Evolutionary conservation across 1,140 invertebrate species (phyloP).

Genomic region (Arion vulgaris): DNA sequence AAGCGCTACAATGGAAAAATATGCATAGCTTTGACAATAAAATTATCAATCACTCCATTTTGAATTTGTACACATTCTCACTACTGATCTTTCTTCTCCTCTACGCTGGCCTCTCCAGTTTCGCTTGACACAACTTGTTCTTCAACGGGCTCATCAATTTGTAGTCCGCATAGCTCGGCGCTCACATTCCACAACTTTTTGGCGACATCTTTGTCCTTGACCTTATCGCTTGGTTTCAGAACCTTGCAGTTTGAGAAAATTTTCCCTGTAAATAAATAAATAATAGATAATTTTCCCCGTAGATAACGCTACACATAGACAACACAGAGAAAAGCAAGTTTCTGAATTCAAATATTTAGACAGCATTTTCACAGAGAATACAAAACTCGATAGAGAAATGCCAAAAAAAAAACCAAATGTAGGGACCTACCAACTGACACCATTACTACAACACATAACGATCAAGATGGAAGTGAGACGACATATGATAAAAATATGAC

Average conservation of each 20-base stretch:
- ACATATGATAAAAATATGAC: too few relatives aligned
- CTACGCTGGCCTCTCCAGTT: not conserved
- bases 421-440: too few relatives aligned
- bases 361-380: too few relatives aligned
- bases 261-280: constrained; percentile 38
- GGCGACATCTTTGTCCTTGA: constrained; percentile 52
- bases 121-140: constrained; percentile 12
- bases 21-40: too few relatives aligned
- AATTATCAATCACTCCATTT: too few relatives aligned
- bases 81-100: not conserved
- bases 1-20: too few relatives aligned
- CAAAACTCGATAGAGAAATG: too few relatives aligned
- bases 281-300: not conserved
- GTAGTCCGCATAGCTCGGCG: constrained; percentile 57
- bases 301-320: not conserved
- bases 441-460: too few relatives aligned
- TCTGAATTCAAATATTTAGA: too few relatives aligned
- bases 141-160: constrained; percentile 38
- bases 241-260: constrained; percentile 60
- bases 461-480: too few relatives aligned
- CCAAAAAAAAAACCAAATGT: too few relatives aligned
- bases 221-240: constrained; percentile 50
- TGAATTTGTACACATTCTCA: too few relatives aligned
- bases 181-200: constrained; percentile 61
- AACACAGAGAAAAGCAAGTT: not conserved